A percentile compares a stretch with the other conserved stretches of the same genome.
Evolutionary conservation across 2,888 invertebrate species (phyloP).

Genomic region (Rhamphomyia laevipes): DNA sequence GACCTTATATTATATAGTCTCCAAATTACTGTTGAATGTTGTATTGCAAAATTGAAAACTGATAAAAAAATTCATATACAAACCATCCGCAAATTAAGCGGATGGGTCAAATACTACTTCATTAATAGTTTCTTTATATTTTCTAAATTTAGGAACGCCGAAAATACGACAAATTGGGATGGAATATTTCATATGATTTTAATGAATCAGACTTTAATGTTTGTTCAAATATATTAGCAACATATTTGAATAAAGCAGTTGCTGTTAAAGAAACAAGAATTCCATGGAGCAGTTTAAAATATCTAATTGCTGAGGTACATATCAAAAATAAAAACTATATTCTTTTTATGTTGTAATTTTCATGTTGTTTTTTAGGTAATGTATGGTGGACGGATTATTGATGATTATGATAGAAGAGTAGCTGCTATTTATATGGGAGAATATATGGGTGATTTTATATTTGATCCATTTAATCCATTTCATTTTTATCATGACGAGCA

Average conservation of each 20-base stretch:
- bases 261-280: constrained; percentile 49
- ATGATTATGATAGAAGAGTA: constrained; percentile 79
- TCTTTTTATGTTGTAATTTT: not conserved
- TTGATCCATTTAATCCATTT: constrained; percentile 83
- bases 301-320: constrained; percentile 88
- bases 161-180: constrained; percentile 88
- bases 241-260: constrained; percentile 62
- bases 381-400: constrained; percentile 90
- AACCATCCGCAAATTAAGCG: too few relatives aligned
- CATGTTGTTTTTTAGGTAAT: constrained; percentile 67
- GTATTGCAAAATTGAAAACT: too few relatives aligned
- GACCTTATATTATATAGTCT: too few relatives aligned
- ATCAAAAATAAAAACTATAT: too few relatives aligned
- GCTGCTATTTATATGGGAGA: constrained; percentile 85
- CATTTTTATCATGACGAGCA: constrained; percentile 68
- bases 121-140: too few relatives aligned
- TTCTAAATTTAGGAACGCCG: constrained; percentile 81
- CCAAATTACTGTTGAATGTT: too few relatives aligned
- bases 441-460: constrained; percentile 88
- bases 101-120: too few relatives aligned
- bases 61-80: too few relatives aligned
- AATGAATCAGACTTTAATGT: constrained; percentile 87
- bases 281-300: constrained; percentile 86
- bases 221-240: constrained; percentile 72
- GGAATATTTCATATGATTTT: constrained; percentile 91